These are phyloP conservation scores for Idaea aversata DNA, from an alignment of 2,888 invertebrate genomes.

Conservation along the genomic window DNA sequence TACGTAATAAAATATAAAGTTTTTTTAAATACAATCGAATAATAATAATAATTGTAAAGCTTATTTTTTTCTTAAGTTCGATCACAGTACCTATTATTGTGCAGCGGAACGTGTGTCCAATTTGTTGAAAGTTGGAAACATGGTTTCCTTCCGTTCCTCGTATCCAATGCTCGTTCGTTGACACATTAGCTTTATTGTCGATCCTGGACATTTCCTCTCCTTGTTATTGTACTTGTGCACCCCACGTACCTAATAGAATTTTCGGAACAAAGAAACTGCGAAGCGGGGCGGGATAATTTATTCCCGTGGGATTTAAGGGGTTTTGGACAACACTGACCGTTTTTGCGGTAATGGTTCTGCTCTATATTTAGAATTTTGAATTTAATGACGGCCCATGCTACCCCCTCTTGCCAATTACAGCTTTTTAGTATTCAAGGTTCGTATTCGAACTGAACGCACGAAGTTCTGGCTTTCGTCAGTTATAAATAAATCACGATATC, in stretches of 20 bases:
- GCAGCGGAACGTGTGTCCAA: constrained; percentile 12
- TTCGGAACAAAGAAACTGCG: constrained; percentile 42
- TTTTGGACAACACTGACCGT: constrained; percentile 27
- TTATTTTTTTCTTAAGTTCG: too few relatives aligned
- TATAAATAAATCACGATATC: background rate
- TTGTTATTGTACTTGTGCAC: constrained; percentile 16
- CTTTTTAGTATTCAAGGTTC: constrained; percentile 18
- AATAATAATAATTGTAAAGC: too few relatives aligned
- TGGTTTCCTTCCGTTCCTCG: constrained; percentile 33
- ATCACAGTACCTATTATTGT: constrained; percentile 11
- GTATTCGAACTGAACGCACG: constrained; percentile 4
- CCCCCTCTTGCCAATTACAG: constrained; percentile 15
- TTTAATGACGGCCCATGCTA: constrained; percentile 19
- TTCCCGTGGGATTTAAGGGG: constrained; percentile 38
- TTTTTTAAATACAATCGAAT: too few relatives aligned
- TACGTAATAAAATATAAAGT: too few relatives aligned
- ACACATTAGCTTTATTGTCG: constrained; percentile 31
- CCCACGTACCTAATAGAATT: background rate
- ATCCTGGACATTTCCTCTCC: background rate
- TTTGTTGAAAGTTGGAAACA: constrained; percentile 31
- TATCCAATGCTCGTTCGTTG: constrained; percentile 20
- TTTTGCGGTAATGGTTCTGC: constrained; percentile 10
- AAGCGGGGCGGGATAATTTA: constrained; percentile 54
- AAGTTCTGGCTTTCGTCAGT: background rate
- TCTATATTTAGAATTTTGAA: constrained; percentile 10